Evolutionary conservation across 2,797 vertebrate species (phyloP).

Genomic region (Acropternis orthonyx): DNA sequence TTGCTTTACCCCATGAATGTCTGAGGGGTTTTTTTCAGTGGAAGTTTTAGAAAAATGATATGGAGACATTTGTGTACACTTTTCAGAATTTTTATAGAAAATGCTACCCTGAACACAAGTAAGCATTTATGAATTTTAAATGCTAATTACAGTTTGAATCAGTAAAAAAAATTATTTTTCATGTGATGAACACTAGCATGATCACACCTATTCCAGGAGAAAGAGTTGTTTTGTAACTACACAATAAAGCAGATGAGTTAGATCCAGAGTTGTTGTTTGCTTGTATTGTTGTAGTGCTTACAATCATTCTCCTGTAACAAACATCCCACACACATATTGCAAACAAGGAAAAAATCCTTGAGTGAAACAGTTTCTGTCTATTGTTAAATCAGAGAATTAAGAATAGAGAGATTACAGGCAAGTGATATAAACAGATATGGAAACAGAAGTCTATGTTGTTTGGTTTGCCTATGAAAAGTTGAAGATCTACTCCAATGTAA

Average conservation of each 20-base stretch:
- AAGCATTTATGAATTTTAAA: not conserved
- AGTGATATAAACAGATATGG: not conserved
- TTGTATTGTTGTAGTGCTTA: not conserved
- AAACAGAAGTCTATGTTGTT: not conserved
- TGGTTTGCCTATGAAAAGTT: not conserved
- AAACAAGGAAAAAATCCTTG: not conserved
- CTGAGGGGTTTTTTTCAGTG: fast-evolving
- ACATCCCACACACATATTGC: not conserved
- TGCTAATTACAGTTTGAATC: not conserved
- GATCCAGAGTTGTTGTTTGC: not conserved
- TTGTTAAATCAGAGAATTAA: not conserved
- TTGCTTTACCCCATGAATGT: not conserved
- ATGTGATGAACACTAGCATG: not conserved
- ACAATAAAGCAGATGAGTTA: not conserved
- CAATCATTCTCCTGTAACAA: not conserved
- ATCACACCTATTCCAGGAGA: not conserved
- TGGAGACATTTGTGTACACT: not conserved
- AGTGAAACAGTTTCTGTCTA: not conserved
- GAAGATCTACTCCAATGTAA: not conserved
- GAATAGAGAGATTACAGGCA: not conserved
- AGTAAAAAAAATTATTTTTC: not conserved
- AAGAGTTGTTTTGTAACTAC: not conserved
- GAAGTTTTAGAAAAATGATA: not conserved
- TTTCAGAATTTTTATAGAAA: not conserved
- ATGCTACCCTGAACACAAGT: not conserved